Evolutionary conservation across 1,140 invertebrate species (phyloP).

Genomic region (Cydia amplana): DNA sequence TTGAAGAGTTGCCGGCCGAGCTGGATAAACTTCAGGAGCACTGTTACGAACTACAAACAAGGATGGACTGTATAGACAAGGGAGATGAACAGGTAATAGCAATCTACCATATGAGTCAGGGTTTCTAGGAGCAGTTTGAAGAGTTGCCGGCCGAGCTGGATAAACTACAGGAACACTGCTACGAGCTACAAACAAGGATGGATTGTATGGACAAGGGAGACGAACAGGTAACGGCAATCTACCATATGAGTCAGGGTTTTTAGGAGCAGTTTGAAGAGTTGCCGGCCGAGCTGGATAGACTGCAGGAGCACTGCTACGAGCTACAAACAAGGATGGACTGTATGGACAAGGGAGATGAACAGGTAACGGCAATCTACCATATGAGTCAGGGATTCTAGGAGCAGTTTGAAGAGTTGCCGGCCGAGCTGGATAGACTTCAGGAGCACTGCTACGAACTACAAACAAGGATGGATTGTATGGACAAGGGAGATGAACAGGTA

Average conservation of each 20-base stretch:
- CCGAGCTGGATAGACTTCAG: constrained; percentile 82
- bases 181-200: constrained; percentile 83
- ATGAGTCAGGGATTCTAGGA: constrained; percentile 28
- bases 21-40: too few relatives aligned
- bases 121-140: constrained; percentile 69
- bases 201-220: constrained; percentile 81
- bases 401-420: constrained; percentile 79
- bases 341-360: constrained; percentile 79
- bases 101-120: too few relatives aligned
- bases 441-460: constrained; percentile 82
- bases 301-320: constrained; percentile 82
- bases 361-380: constrained; percentile 52
- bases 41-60: constrained; percentile 83
- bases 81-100: constrained; percentile 75
- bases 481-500: constrained; percentile 78
- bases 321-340: constrained; percentile 83
- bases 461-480: constrained; percentile 83
- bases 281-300: constrained; percentile 79
- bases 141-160: constrained; percentile 80
- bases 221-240: constrained; percentile 66
- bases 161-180: constrained; percentile 82
- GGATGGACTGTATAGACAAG: constrained; percentile 82
- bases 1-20: too few relatives aligned
- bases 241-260: too few relatives aligned
- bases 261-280: constrained; percentile 75